Evolutionary conservation across 2,113 vertebrate species (phyloP), one percentile per base, ranked within the genome.

Genomic region (Vicugna pacos): DNA sequence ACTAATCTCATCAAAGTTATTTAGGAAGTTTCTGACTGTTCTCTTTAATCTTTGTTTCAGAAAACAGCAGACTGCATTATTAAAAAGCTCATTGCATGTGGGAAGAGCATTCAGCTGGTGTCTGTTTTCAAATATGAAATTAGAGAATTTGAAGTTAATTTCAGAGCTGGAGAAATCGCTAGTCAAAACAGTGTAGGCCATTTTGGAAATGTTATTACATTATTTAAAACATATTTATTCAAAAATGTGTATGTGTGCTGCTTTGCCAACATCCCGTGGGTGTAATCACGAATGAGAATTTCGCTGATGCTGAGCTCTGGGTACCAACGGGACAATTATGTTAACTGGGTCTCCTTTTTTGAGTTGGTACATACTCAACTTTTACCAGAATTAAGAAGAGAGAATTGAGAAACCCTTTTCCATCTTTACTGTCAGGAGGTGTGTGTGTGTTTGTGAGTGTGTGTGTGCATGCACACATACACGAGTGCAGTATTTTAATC

Each of bases 21-120:
- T 97, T 97, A 95, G 97, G 60, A 98, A 94, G 83, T 95, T 95
- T 97, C 80, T 93, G 65, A 95, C 89, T 96, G 38, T 96, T 92
- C 75, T 97, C 86, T 97, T 97, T 97, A 98, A 97, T 98, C 96
- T 97, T 97, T 96, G 87, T 97, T 97, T 98, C 90, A 73, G 80
- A 94, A 93, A 97, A 89, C 83, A 97, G 79, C 89, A 82, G 86
- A 85, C 64, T 81, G 24, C 65, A 50, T 96, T 98, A 97, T 98
- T 97, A 97, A 97, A 97, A 96, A 97, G 60, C 93, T 96, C 75
- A 77, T 96, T 95, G 79, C 60, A 35, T 90, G 87, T 95, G 92
- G 93, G 93, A 87, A 96, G 95, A 92, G 14, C 22, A 84, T 95
- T 94, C 92, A 93, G 95, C 54, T 93, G 86, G 30, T 94, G 22